Conservation (phyloP, 1,140 invertebrate genomes). For the Drosophila triauraria region DNA sequence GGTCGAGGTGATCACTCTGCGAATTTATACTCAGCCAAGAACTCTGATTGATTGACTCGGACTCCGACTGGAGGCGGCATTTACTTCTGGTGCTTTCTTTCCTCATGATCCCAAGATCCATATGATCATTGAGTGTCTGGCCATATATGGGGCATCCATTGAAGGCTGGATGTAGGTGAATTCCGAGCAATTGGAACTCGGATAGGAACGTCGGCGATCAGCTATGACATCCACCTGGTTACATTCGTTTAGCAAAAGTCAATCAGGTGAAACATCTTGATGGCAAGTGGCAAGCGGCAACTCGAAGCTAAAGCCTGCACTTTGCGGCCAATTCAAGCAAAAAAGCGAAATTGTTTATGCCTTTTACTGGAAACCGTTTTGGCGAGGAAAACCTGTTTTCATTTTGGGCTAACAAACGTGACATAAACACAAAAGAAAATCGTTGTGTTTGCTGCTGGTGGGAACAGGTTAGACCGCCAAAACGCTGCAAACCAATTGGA, state of each 20-base stretch:
- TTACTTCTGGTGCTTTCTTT: slow-evolving; percentile 41
- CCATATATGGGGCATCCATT: slow-evolving; percentile 45
- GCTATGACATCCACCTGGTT: slow-evolving; percentile 29
- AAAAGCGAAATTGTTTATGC: slow-evolving; percentile 73
- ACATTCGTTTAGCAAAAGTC: slow-evolving; percentile 36
- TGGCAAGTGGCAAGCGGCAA: slow-evolving; percentile 24
- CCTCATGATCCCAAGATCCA: slow-evolving; percentile 4
- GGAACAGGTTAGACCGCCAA: slow-evolving; percentile 67
- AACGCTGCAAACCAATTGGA: slow-evolving; percentile 49
- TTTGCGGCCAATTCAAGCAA: slow-evolving; percentile 55
- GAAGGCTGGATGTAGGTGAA: slow-evolving; percentile 46
- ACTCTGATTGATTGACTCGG: slow-evolving; percentile 60
- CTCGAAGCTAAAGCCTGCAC: slow-evolving; percentile 38
- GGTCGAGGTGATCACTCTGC: slow-evolving; percentile 36
- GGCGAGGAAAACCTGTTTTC: slow-evolving; percentile 64
- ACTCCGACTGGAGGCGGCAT: slow-evolving; percentile 32
- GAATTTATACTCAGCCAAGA: slow-evolving; percentile 41
- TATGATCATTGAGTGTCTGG: slow-evolving; percentile 25
- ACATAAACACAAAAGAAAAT: slow-evolving; percentile 78
- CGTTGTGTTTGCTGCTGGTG: slow-evolving; percentile 25
- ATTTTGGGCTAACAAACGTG: slow-evolving; percentile 67
- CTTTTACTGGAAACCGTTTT: slow-evolving; percentile 45
- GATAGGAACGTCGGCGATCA: slow-evolving; percentile 6
- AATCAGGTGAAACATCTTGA: slow-evolving; percentile 60
- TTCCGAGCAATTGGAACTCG: slow-evolving; percentile 28